These are phyloP conservation scores for Andrena trimmerana DNA, from an alignment of 2,888 invertebrate species.

Conservation along the genomic window DNA sequence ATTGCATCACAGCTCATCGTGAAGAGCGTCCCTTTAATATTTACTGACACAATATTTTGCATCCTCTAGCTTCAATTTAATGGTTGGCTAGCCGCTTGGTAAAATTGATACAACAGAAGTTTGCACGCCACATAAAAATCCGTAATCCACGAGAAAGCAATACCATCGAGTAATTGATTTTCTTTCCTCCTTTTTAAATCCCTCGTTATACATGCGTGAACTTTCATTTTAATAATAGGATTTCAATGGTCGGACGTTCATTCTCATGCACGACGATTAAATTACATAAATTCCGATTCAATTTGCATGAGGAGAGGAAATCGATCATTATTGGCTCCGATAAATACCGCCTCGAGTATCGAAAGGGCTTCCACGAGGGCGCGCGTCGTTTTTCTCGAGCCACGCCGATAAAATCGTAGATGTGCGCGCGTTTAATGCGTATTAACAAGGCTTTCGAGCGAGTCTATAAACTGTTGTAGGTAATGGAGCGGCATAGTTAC, in stretches of 20 bases:
- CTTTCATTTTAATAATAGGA: slow-evolving; percentile 46
- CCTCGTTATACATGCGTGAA: slow-evolving; percentile 4
- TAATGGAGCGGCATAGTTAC: slow-evolving; percentile 36
- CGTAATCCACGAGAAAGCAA: slow-evolving; percentile 20
- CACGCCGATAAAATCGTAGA: background rate
- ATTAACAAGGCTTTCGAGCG: slow-evolving; percentile 21
- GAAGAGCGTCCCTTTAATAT: background rate
- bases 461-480: slow-evolving; percentile 18
- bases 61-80: background rate
- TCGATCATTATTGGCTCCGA: slow-evolving; percentile 29
- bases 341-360: background rate
- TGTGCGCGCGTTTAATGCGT: background rate
- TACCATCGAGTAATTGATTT: slow-evolving; percentile 33
- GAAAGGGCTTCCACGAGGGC: background rate
- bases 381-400: background rate
- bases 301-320: slow-evolving; percentile 19
- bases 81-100: background rate
- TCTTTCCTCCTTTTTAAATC: background rate
- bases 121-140: slow-evolving; percentile 17
- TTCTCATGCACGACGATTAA: slow-evolving; percentile 18
- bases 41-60: background rate
- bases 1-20: background rate
- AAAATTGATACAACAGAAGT: background rate
- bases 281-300: slow-evolving; percentile 42
- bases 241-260: background rate